Base-by-base conservation (phyloP, 2,113 vertebrate species). In the Arenaria interpres region DNA sequence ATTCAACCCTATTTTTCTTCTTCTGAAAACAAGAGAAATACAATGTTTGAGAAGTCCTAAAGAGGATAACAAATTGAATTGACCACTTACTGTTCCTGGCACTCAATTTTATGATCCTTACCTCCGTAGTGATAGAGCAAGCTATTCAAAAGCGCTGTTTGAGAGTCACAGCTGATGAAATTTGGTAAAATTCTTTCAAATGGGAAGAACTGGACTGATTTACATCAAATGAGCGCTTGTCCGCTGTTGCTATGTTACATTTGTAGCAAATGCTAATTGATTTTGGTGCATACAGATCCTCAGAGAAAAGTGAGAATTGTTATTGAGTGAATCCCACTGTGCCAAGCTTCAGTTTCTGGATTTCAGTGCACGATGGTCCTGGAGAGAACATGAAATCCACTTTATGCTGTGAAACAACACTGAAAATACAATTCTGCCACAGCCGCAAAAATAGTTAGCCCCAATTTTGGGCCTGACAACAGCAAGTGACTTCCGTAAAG, bases 31-130 rank as follows among this genome's bases (percentile, higher is more conserved):
- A 84, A 78, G 86, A 82, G 77, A 78, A 93, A 89, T 95, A 41
- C 91, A 90, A 81, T 76, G 77, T 95, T 92, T 8, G 57, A 50
- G 53, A 82, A 82, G 62, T 95, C 57, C 84, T 96, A 73, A 93
- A 96, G 84, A 94, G 95, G 90, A 43, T 90, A 96, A 92, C 86
- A 89, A 79, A 89, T 85, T 85, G 89, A 87, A 96, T 92, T 87
- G 92, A 85, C 92, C 81, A 46, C 95, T 97, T 97, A 91, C 92
- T 97, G 89, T 94, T 94, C 69, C 69, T 87, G 94, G 77, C 90
- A 54, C 86, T 95, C 77, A 33, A 80, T 95, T 90, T 93, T 91
- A 84, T 87, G 86, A 73, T 57, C 66, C 66, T 91, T 71, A 13
- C 60, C 69, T 95, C 86, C 92, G 62, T 25, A 41, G 84, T 68